phyloP scores from a whole-genome alignment of 2,797 vertebrate genomes.

The Poeciliopsis presidionis region DNA sequence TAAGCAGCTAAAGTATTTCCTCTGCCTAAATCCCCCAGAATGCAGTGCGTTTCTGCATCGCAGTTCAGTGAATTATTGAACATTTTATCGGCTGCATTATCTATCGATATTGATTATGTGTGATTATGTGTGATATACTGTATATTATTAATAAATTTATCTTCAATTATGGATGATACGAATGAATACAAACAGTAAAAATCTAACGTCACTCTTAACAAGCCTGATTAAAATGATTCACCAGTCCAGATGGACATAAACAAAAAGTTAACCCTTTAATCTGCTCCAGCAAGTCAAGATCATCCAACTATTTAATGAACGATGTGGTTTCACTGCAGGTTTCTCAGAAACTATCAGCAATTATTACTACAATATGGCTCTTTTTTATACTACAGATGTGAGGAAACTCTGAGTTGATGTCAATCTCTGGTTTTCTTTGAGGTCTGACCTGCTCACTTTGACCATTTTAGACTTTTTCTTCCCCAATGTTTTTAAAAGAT shows the following conservation, averaged over 20 bases:
- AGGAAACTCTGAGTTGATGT: not conserved
- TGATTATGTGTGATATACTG: too few relatives aligned
- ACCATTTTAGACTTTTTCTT: not conserved
- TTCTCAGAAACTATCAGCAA: not conserved
- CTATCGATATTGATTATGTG: too few relatives aligned
- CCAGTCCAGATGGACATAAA: slow-evolving; percentile 27
- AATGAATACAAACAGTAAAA: not conserved
- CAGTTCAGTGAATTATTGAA: too few relatives aligned
- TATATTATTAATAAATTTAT: not conserved
- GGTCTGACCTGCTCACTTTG: not conserved
- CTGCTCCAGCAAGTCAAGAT: slow-evolving; percentile 56
- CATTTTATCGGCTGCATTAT: too few relatives aligned
- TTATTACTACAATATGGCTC: not conserved
- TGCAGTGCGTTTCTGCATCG: too few relatives aligned
- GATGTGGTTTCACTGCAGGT: too few relatives aligned
- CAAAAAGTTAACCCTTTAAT: slow-evolving; percentile 45
- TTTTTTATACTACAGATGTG: not conserved
- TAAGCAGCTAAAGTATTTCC: too few relatives aligned
- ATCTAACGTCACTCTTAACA: slow-evolving; percentile 18
- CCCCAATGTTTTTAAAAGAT: not conserved
- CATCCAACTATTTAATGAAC: slow-evolving; percentile 46
- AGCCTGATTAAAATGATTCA: slow-evolving; percentile 44
- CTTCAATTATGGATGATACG: not conserved
- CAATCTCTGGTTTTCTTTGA: not conserved
- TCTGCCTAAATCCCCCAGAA: too few relatives aligned